Percentiles rank a stretch among this genome's conserved stretches.
phyloP scores from a whole-genome alignment of 2,888 invertebrate species.

The Idaea aversata region DNA sequence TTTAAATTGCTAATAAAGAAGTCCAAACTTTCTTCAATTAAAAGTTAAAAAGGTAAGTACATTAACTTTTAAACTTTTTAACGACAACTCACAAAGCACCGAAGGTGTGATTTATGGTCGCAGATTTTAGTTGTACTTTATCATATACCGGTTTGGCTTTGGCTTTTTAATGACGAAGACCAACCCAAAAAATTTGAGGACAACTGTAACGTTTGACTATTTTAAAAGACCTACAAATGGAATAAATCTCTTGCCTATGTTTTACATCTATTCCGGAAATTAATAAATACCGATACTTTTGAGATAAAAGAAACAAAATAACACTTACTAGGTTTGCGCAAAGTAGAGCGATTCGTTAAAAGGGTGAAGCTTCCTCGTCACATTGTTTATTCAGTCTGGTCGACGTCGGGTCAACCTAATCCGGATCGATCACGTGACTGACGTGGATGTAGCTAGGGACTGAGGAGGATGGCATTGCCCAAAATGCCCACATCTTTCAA shows the following conservation, averaged over 20 bases:
- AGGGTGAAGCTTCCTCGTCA: conserved; percentile 71
- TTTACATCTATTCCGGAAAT: conserved; percentile 10
- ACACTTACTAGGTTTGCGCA: conserved; percentile 52
- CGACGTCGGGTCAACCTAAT: conserved; percentile 59
- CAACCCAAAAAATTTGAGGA: too few relatives aligned
- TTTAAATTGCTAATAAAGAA: not conserved
- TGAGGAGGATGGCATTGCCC: not conserved
- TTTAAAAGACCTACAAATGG: not conserved
- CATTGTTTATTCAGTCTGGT: conserved; percentile 77
- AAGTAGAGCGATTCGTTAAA: conserved; percentile 71
- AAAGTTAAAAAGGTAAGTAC: not conserved
- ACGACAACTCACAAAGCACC: not conserved
- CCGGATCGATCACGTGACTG: conserved; percentile 63
- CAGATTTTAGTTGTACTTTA: too few relatives aligned
- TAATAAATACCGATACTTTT: conserved; percentile 30
- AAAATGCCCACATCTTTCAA: too few relatives aligned
- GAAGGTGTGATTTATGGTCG: not conserved
- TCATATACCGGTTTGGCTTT: too few relatives aligned
- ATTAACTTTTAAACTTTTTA: too few relatives aligned
- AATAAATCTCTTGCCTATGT: not conserved
- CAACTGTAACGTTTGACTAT: not conserved
- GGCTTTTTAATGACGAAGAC: too few relatives aligned
- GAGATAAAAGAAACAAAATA: conserved; percentile 54
- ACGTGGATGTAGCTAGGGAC: not conserved
- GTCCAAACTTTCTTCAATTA: not conserved